Evolutionary conservation across 2,797 vertebrate species (phyloP).

Genomic region (Eutrigla gurnardus): DNA sequence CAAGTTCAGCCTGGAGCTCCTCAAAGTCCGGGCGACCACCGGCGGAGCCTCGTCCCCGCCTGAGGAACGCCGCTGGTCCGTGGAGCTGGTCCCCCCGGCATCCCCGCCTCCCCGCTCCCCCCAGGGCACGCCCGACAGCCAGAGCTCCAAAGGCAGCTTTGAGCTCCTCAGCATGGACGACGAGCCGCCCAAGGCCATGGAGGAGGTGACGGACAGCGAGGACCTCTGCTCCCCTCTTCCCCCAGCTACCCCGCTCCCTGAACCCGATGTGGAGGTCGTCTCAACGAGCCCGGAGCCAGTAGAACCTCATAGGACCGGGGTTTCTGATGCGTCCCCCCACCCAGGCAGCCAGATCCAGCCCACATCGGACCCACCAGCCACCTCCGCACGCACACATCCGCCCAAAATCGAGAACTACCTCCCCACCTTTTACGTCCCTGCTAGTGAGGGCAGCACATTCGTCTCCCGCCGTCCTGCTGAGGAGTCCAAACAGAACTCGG

Average conservation of each 20-base stretch:
- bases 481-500: constrained; percentile 65
- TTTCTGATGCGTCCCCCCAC: constrained; percentile 28
- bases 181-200: constrained; percentile 71
- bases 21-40: constrained; percentile 92
- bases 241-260: constrained; percentile 22
- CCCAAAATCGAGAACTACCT: constrained; percentile 84
- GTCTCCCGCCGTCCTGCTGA: constrained; percentile 54
- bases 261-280: constrained; percentile 37
- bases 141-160: constrained; percentile 94
- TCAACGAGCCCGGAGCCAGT: constrained; percentile 43
- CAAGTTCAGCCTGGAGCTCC: constrained; percentile 95
- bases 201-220: constrained; percentile 69
- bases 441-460: constrained; percentile 71
- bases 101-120: constrained; percentile 82
- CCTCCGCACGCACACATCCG: constrained; percentile 52
- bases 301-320: constrained; percentile 25
- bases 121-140: constrained; percentile 91
- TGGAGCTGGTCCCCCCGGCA: constrained; percentile 79
- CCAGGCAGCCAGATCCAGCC: constrained; percentile 22
- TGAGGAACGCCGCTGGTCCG: constrained; percentile 90
- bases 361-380: constrained; percentile 31
- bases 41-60: constrained; percentile 86
- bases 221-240: constrained; percentile 66
- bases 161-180: constrained; percentile 91
- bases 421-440: constrained; percentile 92